Evolutionary conservation across 2,888 invertebrate species (phyloP).

Genomic region (Anarsia innoxiella): DNA sequence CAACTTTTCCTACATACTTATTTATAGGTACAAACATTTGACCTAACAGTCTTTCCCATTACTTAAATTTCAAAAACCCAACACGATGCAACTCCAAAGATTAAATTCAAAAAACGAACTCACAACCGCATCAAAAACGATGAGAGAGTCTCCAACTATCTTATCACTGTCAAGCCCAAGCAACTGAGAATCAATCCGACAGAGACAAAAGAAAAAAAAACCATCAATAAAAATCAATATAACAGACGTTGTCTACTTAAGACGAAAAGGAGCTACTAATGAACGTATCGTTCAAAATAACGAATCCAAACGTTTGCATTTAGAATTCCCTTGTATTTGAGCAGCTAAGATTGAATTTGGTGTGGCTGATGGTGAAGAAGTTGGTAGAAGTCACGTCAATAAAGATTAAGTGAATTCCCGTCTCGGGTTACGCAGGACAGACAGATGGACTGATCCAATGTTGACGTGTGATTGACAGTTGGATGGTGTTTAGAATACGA

Average conservation of each 20-base stretch:
- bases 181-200: background rate
- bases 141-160: slow-evolving; percentile 2
- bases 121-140: slow-evolving; percentile 3
- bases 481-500: background rate
- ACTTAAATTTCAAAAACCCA: background rate
- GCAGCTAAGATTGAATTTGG: slow-evolving; percentile 20
- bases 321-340: slow-evolving; percentile 14
- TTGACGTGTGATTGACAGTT: slow-evolving; percentile 47
- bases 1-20: too few species aligned
- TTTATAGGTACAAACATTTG: too few species aligned
- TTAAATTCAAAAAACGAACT: background rate
- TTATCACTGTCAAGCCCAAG: slow-evolving; percentile 3
- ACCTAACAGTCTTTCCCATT: too few species aligned
- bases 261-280: slow-evolving; percentile 50
- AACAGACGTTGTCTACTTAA: slow-evolving; percentile 49
- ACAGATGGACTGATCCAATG: slow-evolving; percentile 36
- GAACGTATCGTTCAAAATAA: slow-evolving; percentile 29
- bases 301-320: background rate
- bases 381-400: slow-evolving; percentile 35
- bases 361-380: slow-evolving; percentile 1
- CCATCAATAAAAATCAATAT: slow-evolving; percentile 44
- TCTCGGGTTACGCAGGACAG: slow-evolving; percentile 31
- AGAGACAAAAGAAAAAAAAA: slow-evolving; percentile 24
- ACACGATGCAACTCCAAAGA: background rate
- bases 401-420: slow-evolving; percentile 49